Evolutionary conservation across 2,888 invertebrate genomes (phyloP).

Genomic region (Sphaerophoria taeniata): DNA sequence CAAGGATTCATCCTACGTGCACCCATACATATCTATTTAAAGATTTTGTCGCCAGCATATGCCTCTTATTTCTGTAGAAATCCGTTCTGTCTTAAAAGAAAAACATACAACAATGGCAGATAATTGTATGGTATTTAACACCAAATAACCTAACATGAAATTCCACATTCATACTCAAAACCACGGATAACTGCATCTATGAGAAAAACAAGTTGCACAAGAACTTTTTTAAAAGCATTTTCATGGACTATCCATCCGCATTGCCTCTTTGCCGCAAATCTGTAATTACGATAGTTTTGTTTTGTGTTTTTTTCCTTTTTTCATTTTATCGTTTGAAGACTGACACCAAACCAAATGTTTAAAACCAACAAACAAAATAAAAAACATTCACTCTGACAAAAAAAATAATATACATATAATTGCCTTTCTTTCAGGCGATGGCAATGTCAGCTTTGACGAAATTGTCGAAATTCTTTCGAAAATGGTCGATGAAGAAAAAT

Average conservation of each 20-base stretch:
- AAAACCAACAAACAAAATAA: slow-evolving; percentile 20
- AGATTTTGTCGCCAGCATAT: neutral
- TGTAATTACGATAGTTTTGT: slow-evolving; percentile 64
- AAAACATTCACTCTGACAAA: slow-evolving; percentile 6
- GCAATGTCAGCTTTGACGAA: slow-evolving; percentile 94
- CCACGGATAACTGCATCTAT: slow-evolving; percentile 41
- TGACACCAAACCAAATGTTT: slow-evolving; percentile 21
- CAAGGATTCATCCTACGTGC: neutral
- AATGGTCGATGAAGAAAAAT: slow-evolving; percentile 87
- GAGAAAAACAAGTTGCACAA: slow-evolving; percentile 31
- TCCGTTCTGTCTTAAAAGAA: slow-evolving; percentile 36
- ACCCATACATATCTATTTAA: neutral
- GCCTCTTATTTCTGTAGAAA: neutral
- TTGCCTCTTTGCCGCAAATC: slow-evolving; percentile 52
- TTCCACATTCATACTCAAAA: slow-evolving; percentile 18
- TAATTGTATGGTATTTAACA: slow-evolving; percentile 57
- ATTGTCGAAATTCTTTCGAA: slow-evolving; percentile 93
- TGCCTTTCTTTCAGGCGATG: slow-evolving; percentile 86
- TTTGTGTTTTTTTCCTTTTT: slow-evolving; percentile 36
- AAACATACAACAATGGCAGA: slow-evolving; percentile 41
- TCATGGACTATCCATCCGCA: slow-evolving; percentile 57
- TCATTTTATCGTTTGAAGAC: slow-evolving; percentile 29
- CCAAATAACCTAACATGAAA: slow-evolving; percentile 17
- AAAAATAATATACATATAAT: neutral
- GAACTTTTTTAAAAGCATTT: slow-evolving; percentile 34